Base-by-base conservation (phyloP, 2,797 vertebrate genomes). In the Megalops cyprinoides region DNA sequence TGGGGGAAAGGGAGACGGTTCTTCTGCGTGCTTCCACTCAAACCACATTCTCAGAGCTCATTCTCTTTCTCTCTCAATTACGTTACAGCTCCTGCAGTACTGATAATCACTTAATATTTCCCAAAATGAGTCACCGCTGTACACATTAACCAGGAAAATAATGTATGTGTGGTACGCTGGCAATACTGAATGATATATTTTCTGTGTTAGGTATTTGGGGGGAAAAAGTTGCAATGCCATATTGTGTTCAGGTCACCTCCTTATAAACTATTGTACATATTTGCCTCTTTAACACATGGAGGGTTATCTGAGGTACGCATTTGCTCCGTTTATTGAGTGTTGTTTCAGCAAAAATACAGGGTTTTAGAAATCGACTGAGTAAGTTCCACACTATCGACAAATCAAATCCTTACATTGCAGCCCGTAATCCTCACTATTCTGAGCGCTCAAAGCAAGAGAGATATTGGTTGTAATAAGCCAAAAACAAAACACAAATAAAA, bases 391-490 rank as follows among this genome's bases (percentile, higher is more conserved):
- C 4, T 37, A 20, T 44, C 67, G 42, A 44, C 44, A 37, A 71
- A 71, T 71, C 67, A 71, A n/a, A 23, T 39, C 39, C 18, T 42
- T 14, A 71, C 18, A n/a, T 28, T 71, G 71, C 67, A 34, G 31
- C 60, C 37, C 34, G 14, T 65, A 37, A 34, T 25, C 31, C 60
- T 65, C 60, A 65, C 37, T 65, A 65, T 65, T 65, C 37, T 34
- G 31, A 37, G 31, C 37, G 60, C 31, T 86, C 83, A 88, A 87
- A 25, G 28, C 91, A 91, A 90, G 77, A 87, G 82, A 83, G 69
- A 82, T 88, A 94, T 94, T 92, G 91, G 93, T 91, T 91, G 90
- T 89, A 92, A 92, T 93, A 92, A 90, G 82, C 83, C 79, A 55
- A 84, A 37, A 86, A 90, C n/a, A 67, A 62, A 48, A 10, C 4